Base-by-base conservation (phyloP, 2,888 invertebrate genomes). In the Phalera bucephala region DNA sequence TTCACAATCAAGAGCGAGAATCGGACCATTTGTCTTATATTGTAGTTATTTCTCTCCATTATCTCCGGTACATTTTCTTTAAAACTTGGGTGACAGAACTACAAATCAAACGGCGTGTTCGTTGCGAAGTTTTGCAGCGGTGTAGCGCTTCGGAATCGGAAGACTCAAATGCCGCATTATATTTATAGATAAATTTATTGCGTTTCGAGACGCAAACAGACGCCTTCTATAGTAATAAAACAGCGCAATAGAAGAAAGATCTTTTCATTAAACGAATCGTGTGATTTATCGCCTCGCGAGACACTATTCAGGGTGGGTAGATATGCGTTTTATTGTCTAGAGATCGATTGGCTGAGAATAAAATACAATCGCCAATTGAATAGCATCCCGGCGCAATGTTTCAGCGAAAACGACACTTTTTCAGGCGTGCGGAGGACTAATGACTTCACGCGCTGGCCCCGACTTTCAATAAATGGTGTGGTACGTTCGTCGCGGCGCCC, bases 311-410 rank as follows among this genome's bases (percentile, higher is more conserved):
- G 69, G 51, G 55, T n/a, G n/a, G n/a, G n/a, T n/a, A n/a, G 17
- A 3, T 60, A 79, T 82, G 82, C 80, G 80, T 86, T 84, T 84
- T 82, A 83, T 83, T 83, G 81, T 73, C 73, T 72, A 58, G 66
- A 86, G 87, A 86, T 87, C 85, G 86, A 89, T 87, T 80, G 85
- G 78, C 60, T 71, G 61, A 64, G 80, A 83, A 86, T 86, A 85
- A 89, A 87, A 87, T 84, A 85, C 81, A 81, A 82, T 82, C 74
- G 63, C 72, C 82, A 86, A 87, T 86, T 84, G 84, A 85, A 86
- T 80, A 79, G 80, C 76, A 71, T 68, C 66, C 64, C 62, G 45
- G 29, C 19, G 19, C 29, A 29, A 19, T 29, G 19, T 29, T 29
- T 29, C 29, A 17, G 29, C 10, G 29, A 19, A 29, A 29, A 19